Percentiles rank a stretch among this genome's conserved stretches.
Conservation (phyloP, 2,888 invertebrate species). For the Graphium colonna region DNA sequence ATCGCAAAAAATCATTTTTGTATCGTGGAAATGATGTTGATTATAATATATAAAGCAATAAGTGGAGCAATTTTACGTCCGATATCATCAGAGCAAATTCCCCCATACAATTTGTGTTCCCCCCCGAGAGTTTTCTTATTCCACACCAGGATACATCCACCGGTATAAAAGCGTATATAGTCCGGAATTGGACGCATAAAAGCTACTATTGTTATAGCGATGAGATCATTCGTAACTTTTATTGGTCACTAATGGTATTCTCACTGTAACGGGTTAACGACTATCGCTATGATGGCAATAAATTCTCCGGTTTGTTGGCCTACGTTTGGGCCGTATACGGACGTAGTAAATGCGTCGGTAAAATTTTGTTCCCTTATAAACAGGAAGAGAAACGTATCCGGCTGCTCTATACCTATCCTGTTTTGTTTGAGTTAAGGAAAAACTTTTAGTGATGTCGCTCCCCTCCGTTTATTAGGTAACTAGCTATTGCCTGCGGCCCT, state of each 20-base stretch:
- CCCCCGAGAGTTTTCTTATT: conserved; percentile 3
- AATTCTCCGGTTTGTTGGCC: conserved; percentile 13
- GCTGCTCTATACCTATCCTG: not conserved
- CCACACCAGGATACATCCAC: not conserved
- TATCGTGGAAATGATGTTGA: not conserved
- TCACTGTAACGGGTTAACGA: conserved; percentile 22
- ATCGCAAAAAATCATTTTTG: too few relatives aligned
- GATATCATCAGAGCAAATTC: not conserved
- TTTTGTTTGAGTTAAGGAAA: too few relatives aligned
- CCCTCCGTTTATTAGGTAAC: too few relatives aligned
- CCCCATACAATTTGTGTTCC: not conserved
- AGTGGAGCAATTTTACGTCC: not conserved
- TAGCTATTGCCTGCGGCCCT: too few relatives aligned
- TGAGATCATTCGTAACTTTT: conserved; percentile 22
- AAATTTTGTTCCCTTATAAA: conserved; percentile 14
- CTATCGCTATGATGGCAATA: conserved; percentile 14
- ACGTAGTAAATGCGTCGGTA: conserved; percentile 3
- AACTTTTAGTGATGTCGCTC: too few relatives aligned
- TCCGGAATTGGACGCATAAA: conserved; percentile 20
- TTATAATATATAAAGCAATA: not conserved
- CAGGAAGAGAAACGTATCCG: not conserved
- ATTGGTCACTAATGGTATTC: conserved; percentile 24
- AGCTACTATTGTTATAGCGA: conserved; percentile 22
- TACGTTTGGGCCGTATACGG: conserved; percentile 1
- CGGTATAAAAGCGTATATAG: not conserved